Evolutionary conservation across 1,140 invertebrate species (phyloP), one percentile per base, ranked within the genome.

Genomic region (Drosophila eugracilis): DNA sequence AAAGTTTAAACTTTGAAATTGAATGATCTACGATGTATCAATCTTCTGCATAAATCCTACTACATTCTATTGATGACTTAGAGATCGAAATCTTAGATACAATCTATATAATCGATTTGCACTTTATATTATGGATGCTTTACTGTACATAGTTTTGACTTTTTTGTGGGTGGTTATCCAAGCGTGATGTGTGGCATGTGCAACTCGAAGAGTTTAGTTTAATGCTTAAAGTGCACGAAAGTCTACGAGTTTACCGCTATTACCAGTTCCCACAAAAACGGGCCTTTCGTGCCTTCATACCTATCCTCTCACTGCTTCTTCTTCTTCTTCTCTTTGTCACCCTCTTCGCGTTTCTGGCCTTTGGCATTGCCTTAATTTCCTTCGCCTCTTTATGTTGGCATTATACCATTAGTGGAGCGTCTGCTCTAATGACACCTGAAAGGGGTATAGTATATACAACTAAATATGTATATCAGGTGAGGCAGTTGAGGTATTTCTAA

Each of bases 121-220:
- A 6, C 4, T 26, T 12, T 15, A 65, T 30, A 5, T 34, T 44
- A 22, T 3, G 9, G n/a, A n/a, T n/a, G n/a, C n/a, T 22, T 67
- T 54, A 34, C 22, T 44, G 15, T 39, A 21, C 15, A 15, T 22
- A 28, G 44, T 47, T 47, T 24, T 3, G 24, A 15, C 41, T 21
- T 17, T 70, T 45, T 50, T 37, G 54, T 50, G 69, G 69, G 66
- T 60, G 67, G 67, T 32, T 50, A 72, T 26, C 54, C 67, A 72
- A 72, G 69, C 69, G 54, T 72, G 45, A 67, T 67, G 48, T 65
- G 60, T 67, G 63, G 63, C 63, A 67, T 67, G 63, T 66, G 63
- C 60, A 67, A 67, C 63, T 67, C 37, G 28, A 32, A 39, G 42
- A 66, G 63, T 67, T 52, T 26, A 32, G 60, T 28, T 67, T 67